These are phyloP conservation scores for Bucorvus abyssinicus DNA, from an alignment of 2,797 vertebrate genomes.

Conservation along the genomic window DNA sequence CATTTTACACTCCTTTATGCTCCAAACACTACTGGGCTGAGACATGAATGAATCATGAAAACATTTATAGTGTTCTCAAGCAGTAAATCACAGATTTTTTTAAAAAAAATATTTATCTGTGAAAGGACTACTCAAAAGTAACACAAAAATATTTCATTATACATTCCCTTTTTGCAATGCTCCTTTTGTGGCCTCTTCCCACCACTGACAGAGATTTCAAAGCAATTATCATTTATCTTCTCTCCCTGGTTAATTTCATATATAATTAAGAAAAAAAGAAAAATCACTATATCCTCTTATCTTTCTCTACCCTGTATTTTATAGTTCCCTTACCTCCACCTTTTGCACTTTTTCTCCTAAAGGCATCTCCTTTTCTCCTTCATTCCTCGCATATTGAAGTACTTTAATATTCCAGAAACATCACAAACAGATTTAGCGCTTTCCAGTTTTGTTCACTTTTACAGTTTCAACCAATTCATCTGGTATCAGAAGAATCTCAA, in stretches of 20 bases:
- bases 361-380: background rate
- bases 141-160: background rate
- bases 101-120: background rate
- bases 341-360: background rate
- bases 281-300: background rate
- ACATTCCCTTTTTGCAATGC: background rate
- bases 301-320: background rate
- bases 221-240: background rate
- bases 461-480: background rate
- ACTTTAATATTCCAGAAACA: constrained; percentile 18
- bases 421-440: background rate
- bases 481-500: background rate
- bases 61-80: background rate
- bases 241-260: background rate
- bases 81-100: background rate
- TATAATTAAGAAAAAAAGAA: background rate
- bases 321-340: background rate
- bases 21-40: background rate
- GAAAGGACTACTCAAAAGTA: background rate
- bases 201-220: background rate
- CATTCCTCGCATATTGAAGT: background rate
- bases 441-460: background rate
- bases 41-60: background rate
- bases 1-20: background rate
- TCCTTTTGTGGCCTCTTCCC: background rate